Evolutionary conservation across 2,797 vertebrate species (phyloP), one percentile per base, ranked within the genome.

Genomic region (Aratinga solstitialis): DNA sequence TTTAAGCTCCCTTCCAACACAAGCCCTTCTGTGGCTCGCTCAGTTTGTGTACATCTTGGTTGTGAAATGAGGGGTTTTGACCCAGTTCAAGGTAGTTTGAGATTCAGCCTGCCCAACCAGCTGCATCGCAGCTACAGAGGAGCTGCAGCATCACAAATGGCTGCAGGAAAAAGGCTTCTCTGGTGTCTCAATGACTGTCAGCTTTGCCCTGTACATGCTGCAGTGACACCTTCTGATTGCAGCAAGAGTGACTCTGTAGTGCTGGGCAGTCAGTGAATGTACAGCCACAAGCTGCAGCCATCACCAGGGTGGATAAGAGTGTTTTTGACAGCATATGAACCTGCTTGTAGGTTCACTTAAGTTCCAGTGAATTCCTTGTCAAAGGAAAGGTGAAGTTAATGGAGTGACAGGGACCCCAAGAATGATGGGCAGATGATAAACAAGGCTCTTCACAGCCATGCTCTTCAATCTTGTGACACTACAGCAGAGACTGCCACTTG

Each of bases 221-320:
- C 63, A 34, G 47, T 79, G 78, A 42, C 72, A 18, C 61, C 78
- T 83, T 67, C 78, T 16, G 36, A 23, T 48, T 7, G 47, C 73
- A 17, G 54, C 9, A 30, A 30, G 1, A 14, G 53, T 22, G 50
- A 10, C 53, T n/a, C 32, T 34, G 34, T 21, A 5, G 9, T 5
- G 20, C 50, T 13, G 11, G 38, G 47, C n/a, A 40, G 36, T 62
- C 10, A 4, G 19, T 7, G 11, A 14, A 47, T 24, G 15, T 7
- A 10, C 8, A 4, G 5, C 19, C 34, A 10, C 0, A 3, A 88
- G 34, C 45, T 16, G 51, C 50, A 20, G n/a, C 63, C 14, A 0
- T 66, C 3, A 1, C 34, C 10, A 27, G 66, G 54, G 62, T 17
- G 50, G 19, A 3, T 30, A 8, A 40, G 4, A 45, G 34, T 20